Evolutionary conservation across 2,888 invertebrate species (phyloP).

Genomic region (Papilio elwesi): DNA sequence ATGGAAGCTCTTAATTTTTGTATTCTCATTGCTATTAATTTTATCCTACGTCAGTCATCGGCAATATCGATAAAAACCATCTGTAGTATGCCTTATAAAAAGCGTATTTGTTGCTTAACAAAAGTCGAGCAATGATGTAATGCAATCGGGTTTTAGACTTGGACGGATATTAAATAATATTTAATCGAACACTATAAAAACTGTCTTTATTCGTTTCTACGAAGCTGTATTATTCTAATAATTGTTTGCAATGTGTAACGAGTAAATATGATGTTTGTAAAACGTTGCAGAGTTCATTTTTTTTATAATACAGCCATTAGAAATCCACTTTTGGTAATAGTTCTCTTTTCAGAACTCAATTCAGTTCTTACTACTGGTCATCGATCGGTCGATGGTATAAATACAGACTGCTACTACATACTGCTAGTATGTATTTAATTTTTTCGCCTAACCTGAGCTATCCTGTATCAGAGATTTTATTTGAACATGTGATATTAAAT

Average conservation of each 20-base stretch:
- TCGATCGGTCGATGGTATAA: too few species aligned
- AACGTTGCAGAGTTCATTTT: neutral
- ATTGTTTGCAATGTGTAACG: neutral
- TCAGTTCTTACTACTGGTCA: too few species aligned
- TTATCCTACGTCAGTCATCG: slow-evolving; percentile 46
- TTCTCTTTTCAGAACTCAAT: too few species aligned
- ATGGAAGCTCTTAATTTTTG: slow-evolving; percentile 39
- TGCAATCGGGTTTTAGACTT: slow-evolving; percentile 22
- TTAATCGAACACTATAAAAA: slow-evolving; percentile 31
- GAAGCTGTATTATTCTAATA: neutral
- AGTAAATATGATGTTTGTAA: neutral
- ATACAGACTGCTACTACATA: too few species aligned
- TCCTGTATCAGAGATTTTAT: too few species aligned
- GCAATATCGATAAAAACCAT: slow-evolving; percentile 39
- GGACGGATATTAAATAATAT: slow-evolving; percentile 14
- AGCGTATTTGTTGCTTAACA: slow-evolving; percentile 40
- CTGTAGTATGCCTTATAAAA: slow-evolving; percentile 33
- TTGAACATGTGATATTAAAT: too few species aligned
- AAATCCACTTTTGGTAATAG: neutral
- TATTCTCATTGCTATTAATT: slow-evolving; percentile 50
- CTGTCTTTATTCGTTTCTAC: slow-evolving; percentile 9
- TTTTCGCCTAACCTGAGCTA: too few species aligned
- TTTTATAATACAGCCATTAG: neutral
- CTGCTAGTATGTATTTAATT: too few species aligned
- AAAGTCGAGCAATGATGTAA: slow-evolving; percentile 36